These are phyloP conservation scores for Lutjanus campechanus DNA, from an alignment of 2,797 vertebrate species.

Conservation along the genomic window DNA sequence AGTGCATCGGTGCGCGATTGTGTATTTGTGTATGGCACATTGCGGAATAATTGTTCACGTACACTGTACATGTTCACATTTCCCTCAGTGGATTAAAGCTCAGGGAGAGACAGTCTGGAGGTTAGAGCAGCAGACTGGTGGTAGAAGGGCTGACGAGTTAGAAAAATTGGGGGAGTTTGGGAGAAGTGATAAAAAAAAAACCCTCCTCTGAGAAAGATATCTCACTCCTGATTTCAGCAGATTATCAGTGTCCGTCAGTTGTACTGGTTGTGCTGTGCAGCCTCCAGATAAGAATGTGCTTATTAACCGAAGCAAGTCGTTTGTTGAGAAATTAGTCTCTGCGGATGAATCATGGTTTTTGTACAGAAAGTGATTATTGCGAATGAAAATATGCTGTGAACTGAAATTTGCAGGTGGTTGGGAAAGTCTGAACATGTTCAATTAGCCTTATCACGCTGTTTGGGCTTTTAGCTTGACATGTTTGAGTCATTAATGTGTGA, in stretches of 20 bases:
- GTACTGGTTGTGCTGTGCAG: constrained; percentile 63
- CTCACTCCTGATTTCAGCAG: constrained; percentile 62
- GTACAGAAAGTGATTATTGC: background rate
- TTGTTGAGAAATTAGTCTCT: constrained; percentile 15
- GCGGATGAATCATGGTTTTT: background rate
- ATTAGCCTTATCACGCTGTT: background rate
- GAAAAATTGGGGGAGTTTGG: constrained; percentile 19
- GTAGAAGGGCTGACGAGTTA: constrained; percentile 20
- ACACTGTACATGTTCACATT: background rate
- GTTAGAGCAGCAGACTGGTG: constrained; percentile 15
- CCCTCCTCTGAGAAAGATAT: constrained; percentile 18
- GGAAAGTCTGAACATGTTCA: background rate
- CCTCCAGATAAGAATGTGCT: constrained; percentile 68
- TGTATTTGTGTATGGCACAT: constrained; percentile 15
- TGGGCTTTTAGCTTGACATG: background rate
- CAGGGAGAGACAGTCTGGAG: background rate
- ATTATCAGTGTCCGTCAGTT: constrained; percentile 66
- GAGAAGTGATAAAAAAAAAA: constrained; percentile 18
- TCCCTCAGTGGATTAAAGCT: constrained; percentile 14
- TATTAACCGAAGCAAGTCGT: constrained; percentile 55
- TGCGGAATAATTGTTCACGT: constrained; percentile 6
- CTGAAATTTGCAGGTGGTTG: constrained; percentile 5
- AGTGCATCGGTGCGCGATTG: constrained; percentile 16
- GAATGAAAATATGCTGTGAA: constrained; percentile 11
- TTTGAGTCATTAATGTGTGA: background rate